Conservation (phyloP, 2,797 vertebrate species). For the Paramormyrops hopkinsi region DNA sequence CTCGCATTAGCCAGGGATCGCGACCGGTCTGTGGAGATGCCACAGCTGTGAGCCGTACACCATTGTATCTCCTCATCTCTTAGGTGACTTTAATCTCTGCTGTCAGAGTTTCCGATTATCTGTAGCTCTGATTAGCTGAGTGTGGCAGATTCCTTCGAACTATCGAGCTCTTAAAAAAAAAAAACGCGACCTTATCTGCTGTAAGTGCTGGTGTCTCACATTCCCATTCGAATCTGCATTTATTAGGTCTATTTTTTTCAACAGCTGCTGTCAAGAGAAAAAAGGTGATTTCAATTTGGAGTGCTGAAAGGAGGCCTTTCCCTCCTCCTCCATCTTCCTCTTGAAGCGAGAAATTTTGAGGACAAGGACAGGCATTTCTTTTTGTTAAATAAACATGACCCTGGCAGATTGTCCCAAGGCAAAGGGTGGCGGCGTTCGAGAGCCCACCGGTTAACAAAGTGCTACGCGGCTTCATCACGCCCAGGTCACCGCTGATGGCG, state of each 20-base stretch:
- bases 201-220: slow-evolving; percentile 32
- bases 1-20: background rate
- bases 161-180: background rate
- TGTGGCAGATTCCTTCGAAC: slow-evolving; percentile 28
- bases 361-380: slow-evolving; percentile 45
- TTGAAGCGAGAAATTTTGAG: slow-evolving; percentile 50
- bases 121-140: background rate
- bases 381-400: slow-evolving; percentile 42
- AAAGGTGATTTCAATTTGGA: slow-evolving; percentile 35
- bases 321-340: slow-evolving; percentile 34
- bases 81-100: background rate
- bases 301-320: slow-evolving; percentile 43
- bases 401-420: slow-evolving; percentile 35
- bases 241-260: slow-evolving; percentile 44
- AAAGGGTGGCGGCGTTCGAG: slow-evolving; percentile 46
- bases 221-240: slow-evolving; percentile 34
- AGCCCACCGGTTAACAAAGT: slow-evolving; percentile 52
- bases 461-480: slow-evolving; percentile 58
- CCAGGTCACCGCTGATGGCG: slow-evolving; percentile 51
- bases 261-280: slow-evolving; percentile 18
- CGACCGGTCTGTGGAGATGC: background rate
- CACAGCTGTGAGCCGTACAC: background rate
- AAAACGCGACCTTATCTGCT: background rate
- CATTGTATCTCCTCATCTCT: background rate
- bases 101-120: background rate